phyloP scores from a whole-genome alignment of 2,113 vertebrate genomes.

The Chamaea fasciata region DNA sequence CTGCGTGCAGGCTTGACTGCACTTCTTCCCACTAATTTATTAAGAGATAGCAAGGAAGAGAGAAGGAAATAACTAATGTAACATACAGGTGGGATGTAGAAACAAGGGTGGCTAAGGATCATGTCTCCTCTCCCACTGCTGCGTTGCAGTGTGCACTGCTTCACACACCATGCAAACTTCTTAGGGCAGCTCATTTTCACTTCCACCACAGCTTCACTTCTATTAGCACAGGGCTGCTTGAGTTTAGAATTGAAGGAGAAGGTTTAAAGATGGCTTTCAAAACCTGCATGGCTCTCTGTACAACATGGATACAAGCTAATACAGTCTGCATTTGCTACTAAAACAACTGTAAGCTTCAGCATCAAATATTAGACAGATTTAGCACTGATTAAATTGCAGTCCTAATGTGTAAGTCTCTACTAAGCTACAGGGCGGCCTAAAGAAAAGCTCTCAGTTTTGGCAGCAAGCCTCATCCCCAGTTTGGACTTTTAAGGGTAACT shows the following conservation, averaged over 20 bases:
- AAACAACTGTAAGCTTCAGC: background rate
- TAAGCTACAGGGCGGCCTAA: background rate
- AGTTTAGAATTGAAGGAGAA: background rate
- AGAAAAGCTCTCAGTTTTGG: background rate
- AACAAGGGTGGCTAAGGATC: background rate
- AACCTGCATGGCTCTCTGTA: background rate
- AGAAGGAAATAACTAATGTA: background rate
- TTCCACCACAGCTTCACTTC: background rate
- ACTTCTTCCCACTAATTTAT: background rate
- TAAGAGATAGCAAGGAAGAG: background rate
- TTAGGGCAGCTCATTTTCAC: background rate
- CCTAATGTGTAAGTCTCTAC: background rate
- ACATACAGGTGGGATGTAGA: background rate
- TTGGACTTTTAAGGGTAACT: background rate
- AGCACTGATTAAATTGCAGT: background rate
- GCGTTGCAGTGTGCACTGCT: background rate
- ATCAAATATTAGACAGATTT: background rate
- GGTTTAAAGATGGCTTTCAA: background rate
- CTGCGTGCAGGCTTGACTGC: background rate
- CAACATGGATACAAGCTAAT: background rate
- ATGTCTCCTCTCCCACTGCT: background rate
- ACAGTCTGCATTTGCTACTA: background rate
- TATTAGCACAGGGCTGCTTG: background rate
- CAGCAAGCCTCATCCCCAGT: background rate
- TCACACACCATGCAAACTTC: background rate